Evolutionary conservation across 2,888 invertebrate species (phyloP), one percentile per base, ranked within the genome.

Genomic region (Dysmachus trigonus): DNA sequence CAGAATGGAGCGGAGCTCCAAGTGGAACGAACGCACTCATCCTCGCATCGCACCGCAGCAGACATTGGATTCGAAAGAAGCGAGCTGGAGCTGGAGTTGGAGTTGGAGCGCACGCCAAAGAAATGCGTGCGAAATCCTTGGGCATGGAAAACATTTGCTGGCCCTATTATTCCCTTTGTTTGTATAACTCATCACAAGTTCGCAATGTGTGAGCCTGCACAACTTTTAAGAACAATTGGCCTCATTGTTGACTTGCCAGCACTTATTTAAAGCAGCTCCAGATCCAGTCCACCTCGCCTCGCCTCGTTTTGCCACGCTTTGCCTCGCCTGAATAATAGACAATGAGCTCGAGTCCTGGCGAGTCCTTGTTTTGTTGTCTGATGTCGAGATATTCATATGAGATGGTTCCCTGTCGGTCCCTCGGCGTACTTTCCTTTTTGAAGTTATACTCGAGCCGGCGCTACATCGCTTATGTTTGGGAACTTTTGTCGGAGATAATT

Each of bases 221-320:
- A 27, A 53, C 62, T 81, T 81, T 33, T n/a, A 33, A 53, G 81
- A 81, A 81, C 53, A 81, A 81, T 81, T 81, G 81, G 53, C 47
- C 62, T 81, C 53, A 62, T 81, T 47, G 81, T 81, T 81, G 81
- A 81, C 62, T 81, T 81, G 53, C 33, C 73, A 81, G 53, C 81
- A 81, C 81, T 81, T 81, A 81, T 31, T 62, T 81, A 53, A 81
- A 53, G 62, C 33, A 62, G 33, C 27, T 13, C 38, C 15, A n/a
- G n/a, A n/a, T 18, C 71, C 22, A n/a, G 33, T 73, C 73, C 10
- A 33, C 31, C 73, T n/a, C 33, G 15, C 10, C 62, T 62, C 18
- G 22, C 31, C 73, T n/a, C 33, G 15, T 27, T 22, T 62, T 6
- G 22, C 31, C 73, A 8, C 33, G 15, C 10, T 22, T 62, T 6